These are phyloP conservation scores for Elachura formosa DNA, from an alignment of 2,113 vertebrate species.

Conservation along the genomic window DNA sequence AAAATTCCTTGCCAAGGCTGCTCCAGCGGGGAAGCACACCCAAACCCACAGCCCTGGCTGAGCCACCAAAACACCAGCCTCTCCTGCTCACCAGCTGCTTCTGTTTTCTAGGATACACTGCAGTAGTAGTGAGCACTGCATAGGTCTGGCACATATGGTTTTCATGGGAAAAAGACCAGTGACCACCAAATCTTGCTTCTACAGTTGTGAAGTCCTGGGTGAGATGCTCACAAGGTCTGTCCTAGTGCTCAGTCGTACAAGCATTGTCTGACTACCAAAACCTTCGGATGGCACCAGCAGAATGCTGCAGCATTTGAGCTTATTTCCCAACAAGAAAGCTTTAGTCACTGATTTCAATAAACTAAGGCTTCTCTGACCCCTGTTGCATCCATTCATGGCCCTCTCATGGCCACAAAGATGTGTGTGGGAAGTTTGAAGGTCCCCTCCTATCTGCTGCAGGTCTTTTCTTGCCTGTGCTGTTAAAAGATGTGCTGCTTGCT, in stretches of 20 bases:
- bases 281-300: neutral
- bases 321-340: neutral
- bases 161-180: neutral
- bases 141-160: neutral
- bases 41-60: neutral
- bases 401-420: neutral
- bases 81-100: neutral
- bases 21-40: neutral
- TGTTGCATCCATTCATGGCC: neutral
- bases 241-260: neutral
- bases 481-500: neutral
- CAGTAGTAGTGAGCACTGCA: fast-evolving
- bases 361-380: neutral
- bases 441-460: neutral
- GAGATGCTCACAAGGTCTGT: neutral
- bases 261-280: neutral
- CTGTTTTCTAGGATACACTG: neutral
- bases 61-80: fast-evolving
- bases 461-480: neutral
- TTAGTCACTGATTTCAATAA: neutral
- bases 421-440: neutral
- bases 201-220: neutral
- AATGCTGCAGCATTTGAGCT: neutral
- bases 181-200: neutral
- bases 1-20: fast-evolving